Conservation (phyloP, 1,140 invertebrate genomes). For the Triops cancriformis region DNA sequence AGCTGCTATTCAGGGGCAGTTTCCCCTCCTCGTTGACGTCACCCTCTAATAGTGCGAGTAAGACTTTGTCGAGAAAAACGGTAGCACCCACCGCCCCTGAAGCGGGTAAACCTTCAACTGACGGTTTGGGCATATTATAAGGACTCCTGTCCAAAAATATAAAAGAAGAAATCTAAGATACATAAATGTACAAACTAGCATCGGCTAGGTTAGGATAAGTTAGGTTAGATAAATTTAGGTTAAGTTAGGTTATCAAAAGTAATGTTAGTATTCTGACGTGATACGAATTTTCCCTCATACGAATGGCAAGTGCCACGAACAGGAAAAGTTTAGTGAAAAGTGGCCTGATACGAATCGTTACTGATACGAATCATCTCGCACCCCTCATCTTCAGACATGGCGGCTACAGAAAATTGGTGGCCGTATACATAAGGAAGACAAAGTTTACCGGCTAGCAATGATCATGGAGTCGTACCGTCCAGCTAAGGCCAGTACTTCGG, state of each 20-base stretch:
- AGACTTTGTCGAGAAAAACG: constrained; percentile 58
- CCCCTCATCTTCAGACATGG: no score
- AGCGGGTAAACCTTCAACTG: neutral
- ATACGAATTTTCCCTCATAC: no score
- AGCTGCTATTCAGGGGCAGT: constrained; percentile 34
- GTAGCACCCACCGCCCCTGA: constrained; percentile 58
- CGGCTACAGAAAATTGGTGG: no score
- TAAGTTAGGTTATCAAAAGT: no score
- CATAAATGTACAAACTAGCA: neutral
- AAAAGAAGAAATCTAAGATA: neutral
- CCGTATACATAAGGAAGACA: constrained; percentile 14
- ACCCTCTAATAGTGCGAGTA: constrained; percentile 44
- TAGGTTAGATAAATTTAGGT: no score
- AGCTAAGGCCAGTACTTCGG: constrained; percentile 56
- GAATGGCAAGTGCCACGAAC: no score
- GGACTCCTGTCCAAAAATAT: neutral
- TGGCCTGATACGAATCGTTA: no score
- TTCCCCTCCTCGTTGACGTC: constrained; percentile 40
- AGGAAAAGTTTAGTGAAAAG: no score
- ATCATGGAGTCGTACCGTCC: constrained; percentile 50
- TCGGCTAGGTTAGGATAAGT: neutral
- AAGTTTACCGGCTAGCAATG: constrained; percentile 36
- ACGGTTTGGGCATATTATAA: constrained; percentile 1
- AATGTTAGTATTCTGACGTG: no score
- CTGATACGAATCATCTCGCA: no score